Conservation (phyloP, 2,888 invertebrate species). For the Dolichomitus sp. region DNA sequence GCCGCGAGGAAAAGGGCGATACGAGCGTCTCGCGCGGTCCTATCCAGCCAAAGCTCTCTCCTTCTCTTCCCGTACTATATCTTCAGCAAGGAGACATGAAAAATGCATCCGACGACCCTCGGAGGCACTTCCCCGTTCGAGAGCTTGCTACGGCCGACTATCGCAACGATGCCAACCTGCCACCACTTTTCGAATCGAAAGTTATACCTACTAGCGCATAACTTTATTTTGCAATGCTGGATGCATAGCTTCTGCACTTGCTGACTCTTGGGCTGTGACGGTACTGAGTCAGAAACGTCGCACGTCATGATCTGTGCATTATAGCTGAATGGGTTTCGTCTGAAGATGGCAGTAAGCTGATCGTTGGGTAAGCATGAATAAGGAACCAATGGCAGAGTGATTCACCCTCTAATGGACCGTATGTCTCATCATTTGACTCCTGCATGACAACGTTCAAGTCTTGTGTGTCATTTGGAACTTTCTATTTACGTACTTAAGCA, state of each 20-base stretch:
- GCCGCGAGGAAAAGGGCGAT: conserved; percentile 39
- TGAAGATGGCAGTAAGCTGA: background rate
- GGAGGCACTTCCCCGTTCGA: conserved; percentile 82
- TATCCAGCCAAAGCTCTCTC: conserved; percentile 49
- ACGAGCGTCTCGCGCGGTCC: conserved; percentile 52
- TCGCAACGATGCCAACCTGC: conserved; percentile 76
- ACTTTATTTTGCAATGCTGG: conserved; percentile 66
- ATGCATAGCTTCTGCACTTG: conserved; percentile 2
- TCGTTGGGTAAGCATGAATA: too few relatives aligned
- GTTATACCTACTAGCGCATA: conserved; percentile 78
- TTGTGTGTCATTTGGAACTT: background rate
- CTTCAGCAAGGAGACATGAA: conserved; percentile 81
- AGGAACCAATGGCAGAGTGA: background rate
- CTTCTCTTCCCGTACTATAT: conserved; percentile 68
- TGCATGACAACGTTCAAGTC: background rate
- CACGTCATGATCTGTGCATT: background rate
- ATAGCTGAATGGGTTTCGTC: background rate
- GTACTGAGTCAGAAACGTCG: background rate
- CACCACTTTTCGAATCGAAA: conserved; percentile 84
- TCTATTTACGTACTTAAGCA: background rate
- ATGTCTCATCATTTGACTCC: background rate
- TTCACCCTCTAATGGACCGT: background rate
- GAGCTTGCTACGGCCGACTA: conserved; percentile 74
- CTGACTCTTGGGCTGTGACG: background rate
- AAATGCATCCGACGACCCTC: conserved; percentile 83